A percentile compares a stretch with the other conserved stretches of the same genome.
These are phyloP conservation scores for Meloidogyne floridensis DNA, from an alignment of 1,140 invertebrate genomes.

Conservation along the genomic window DNA sequence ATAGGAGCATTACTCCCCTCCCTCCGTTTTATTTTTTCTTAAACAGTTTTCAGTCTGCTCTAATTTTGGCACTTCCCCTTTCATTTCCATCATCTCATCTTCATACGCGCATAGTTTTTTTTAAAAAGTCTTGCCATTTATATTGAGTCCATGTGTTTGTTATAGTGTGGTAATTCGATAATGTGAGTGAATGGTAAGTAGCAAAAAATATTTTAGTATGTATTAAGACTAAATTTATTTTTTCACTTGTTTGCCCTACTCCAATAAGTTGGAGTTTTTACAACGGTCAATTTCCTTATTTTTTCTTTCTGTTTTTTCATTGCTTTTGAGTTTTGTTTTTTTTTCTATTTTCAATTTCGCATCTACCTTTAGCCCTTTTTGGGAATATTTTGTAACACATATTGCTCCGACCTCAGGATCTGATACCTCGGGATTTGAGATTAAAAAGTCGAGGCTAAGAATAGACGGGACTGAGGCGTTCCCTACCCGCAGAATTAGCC, in stretches of 20 bases:
- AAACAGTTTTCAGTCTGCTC: neutral
- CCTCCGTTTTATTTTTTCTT: neutral
- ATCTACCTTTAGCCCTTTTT: too few relatives aligned
- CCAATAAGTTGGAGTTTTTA: too few relatives aligned
- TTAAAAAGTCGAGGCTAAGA: too few relatives aligned
- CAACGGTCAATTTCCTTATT: too few relatives aligned
- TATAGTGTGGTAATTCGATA: neutral
- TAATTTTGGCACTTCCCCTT: constrained; percentile 7
- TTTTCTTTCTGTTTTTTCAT: too few relatives aligned
- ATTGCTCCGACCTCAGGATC: too few relatives aligned
- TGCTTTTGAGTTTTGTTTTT: too few relatives aligned
- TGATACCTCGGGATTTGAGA: too few relatives aligned
- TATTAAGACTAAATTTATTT: neutral
- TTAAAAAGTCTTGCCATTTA: neutral
- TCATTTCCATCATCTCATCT: neutral
- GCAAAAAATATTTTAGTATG: neutral
- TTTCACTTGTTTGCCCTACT: neutral
- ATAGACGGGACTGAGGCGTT: too few relatives aligned
- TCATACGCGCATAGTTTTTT: neutral
- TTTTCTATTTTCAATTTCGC: too few relatives aligned
- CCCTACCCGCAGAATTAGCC: too few relatives aligned
- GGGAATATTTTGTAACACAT: too few relatives aligned
- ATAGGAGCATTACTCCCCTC: neutral
- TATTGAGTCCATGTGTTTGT: neutral
- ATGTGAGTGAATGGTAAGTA: constrained; percentile 9